Conservation (phyloP, 2,888 invertebrate species). For the Caenorhabditis panamensis region DNA sequence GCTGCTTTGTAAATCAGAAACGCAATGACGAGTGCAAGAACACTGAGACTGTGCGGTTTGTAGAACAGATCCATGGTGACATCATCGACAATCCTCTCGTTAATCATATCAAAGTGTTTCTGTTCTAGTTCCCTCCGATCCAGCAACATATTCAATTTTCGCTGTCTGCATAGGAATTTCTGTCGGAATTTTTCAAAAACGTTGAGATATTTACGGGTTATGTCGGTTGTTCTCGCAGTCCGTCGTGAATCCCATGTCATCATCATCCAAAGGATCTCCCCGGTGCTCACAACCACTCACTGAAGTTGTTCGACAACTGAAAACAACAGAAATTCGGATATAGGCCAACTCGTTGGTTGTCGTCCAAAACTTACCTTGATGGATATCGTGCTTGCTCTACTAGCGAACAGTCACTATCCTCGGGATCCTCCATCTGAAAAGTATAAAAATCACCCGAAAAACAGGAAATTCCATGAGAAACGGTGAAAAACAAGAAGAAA, state of each 20-base stretch:
- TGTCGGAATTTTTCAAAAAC: constrained; percentile 10
- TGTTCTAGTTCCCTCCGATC: constrained; percentile 70
- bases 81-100: constrained; percentile 95
- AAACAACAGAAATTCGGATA: not conserved
- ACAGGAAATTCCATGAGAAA: not conserved
- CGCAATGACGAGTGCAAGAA: constrained; percentile 90
- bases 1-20: constrained; percentile 94
- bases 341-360: not conserved
- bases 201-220: constrained; percentile 15
- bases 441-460: not conserved
- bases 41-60: constrained; percentile 95
- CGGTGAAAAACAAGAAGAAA: not conserved
- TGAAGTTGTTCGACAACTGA: constrained; percentile 23
- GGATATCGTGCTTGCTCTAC: constrained; percentile 13
- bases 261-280: constrained; percentile 14
- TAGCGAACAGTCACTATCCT: constrained; percentile 24
- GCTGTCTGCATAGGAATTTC: constrained; percentile 20
- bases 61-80: constrained; percentile 97
- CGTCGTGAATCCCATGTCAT: constrained; percentile 50
- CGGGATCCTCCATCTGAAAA: constrained; percentile 31
- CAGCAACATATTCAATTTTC: constrained; percentile 23
- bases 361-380: not conserved
- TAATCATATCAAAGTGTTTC: constrained; percentile 82
- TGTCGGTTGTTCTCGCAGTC: constrained; percentile 59
- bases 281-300: constrained; percentile 14